Evolutionary conservation across 2,113 vertebrate species (phyloP), one percentile per base, ranked within the genome.

Genomic region (Muscicapa adusta): DNA sequence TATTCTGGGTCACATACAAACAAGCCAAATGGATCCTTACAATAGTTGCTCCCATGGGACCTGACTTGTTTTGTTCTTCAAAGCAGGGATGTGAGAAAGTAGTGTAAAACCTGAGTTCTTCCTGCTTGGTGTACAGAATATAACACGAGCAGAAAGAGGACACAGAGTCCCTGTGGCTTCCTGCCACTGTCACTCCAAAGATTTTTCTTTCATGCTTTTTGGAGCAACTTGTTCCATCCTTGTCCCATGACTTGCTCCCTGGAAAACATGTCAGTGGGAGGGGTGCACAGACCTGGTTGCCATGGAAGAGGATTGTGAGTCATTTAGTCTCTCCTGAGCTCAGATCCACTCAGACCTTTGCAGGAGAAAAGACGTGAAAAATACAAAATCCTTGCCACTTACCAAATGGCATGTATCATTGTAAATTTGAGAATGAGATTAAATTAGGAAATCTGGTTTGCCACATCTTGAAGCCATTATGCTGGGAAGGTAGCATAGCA

Each of bases 21-120:
- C 5, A 25, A 79, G 62, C 79, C 82, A 90, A 90, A 34, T 25
- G 65, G 67, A 89, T 85, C 92, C 62, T 88, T 90, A 36, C 31
- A 90, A 2, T 63, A 68, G 91, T 71, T 92, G 26, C 56, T 87
- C 77, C 63, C 77, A 13, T 7, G 75, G 63, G 72, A 81, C 78
- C 50, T 17, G 54, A 20, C 31, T 34, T 50, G 31, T 78, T 89
- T 80, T 54, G 16, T 67, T 85, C 70, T 91, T 78, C 68, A 50
- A 12, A 93, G 86, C 48, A 56, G 53, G 20, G 71, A 85, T 57
- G 33, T 65, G 60, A 58, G 29, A 51, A 43, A 31, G 43, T 48
- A 80, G 3, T 31, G 7, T 87, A 86, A 91, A 92, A 78, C 68
- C 67, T 1, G 1, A 58, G 60, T 74, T 90, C 43, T 67, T 87